These are phyloP conservation scores for Pangasianodon hypophthalmus DNA, from an alignment of 2,113 vertebrate species.

Conservation along the genomic window DNA sequence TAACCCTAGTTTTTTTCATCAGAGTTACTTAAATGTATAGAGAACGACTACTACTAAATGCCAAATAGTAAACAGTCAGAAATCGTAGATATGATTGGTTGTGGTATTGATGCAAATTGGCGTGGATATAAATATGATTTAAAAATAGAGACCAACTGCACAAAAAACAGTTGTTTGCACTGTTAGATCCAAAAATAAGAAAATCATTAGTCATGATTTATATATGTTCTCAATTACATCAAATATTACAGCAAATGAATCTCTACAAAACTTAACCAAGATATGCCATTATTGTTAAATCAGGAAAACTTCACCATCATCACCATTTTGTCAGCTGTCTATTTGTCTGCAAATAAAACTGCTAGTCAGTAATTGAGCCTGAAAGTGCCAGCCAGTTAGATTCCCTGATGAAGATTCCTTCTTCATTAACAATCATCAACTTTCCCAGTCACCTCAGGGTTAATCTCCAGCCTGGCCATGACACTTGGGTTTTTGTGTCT, in stretches of 20 bases:
- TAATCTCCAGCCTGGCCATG: conserved; percentile 71
- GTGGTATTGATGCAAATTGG: background rate
- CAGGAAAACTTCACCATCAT: background rate
- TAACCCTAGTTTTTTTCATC: background rate
- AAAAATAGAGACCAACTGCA: background rate
- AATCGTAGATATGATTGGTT: background rate
- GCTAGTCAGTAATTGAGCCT: conserved; percentile 55
- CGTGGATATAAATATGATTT: background rate
- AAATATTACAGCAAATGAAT: background rate
- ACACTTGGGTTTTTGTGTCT: conserved; percentile 64
- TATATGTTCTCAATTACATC: background rate
- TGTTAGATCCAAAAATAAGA: background rate
- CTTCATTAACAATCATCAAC: conserved; percentile 70
- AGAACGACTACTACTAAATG: background rate
- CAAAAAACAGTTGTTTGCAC: background rate
- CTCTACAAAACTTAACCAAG: background rate
- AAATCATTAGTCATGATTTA: background rate
- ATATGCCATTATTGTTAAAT: background rate
- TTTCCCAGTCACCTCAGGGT: conserved; percentile 69
- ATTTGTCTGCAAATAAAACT: background rate
- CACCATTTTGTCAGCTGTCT: background rate
- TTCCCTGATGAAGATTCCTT: conserved; percentile 67
- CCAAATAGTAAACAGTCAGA: background rate
- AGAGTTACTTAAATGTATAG: background rate
- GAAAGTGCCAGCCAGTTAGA: conserved; percentile 61